phyloP scores from a whole-genome alignment of 1,140 invertebrate species.

The Scaptomyza pallida region DNA sequence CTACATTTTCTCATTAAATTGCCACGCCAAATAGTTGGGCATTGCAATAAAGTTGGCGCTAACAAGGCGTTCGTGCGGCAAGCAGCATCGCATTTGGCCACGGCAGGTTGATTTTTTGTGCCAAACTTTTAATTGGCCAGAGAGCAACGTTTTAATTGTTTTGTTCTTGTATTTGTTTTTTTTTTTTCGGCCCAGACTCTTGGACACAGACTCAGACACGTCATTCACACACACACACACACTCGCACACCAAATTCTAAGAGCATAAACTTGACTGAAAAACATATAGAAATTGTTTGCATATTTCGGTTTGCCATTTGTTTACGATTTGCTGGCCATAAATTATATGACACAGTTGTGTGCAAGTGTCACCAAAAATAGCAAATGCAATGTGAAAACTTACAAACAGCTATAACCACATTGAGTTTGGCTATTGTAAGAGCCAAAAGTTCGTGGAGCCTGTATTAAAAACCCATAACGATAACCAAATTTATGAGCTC shows the following conservation, averaged over 20 bases:
- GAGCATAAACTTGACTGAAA: too few species aligned
- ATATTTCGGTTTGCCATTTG: constrained; percentile 8
- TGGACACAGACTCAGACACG: too few species aligned
- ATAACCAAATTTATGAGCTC: constrained; percentile 56
- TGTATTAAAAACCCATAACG: constrained; percentile 67
- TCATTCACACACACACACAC: constrained; percentile 5
- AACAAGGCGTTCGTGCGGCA: constrained; percentile 71
- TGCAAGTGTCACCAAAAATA: constrained; percentile 72
- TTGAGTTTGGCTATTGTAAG: constrained; percentile 40
- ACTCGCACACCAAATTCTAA: neutral
- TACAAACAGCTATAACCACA: constrained; percentile 24
- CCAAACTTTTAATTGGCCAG: constrained; percentile 78
- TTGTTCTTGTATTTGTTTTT: constrained; percentile 23
- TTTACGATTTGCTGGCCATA: constrained; percentile 57
- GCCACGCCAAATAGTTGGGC: constrained; percentile 67
- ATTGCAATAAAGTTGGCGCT: constrained; percentile 74
- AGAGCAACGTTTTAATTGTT: constrained; percentile 70
- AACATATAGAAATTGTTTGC: neutral
- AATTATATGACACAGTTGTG: constrained; percentile 62
- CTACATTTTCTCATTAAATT: constrained; percentile 82
- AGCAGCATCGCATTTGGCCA: constrained; percentile 62
- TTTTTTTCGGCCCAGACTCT: neutral
- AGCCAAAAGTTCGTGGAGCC: constrained; percentile 36
- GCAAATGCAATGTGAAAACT: constrained; percentile 43
- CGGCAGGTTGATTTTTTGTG: constrained; percentile 55